Base-by-base conservation (phyloP, 2,888 invertebrate species). In the Melanophora roralis region DNA sequence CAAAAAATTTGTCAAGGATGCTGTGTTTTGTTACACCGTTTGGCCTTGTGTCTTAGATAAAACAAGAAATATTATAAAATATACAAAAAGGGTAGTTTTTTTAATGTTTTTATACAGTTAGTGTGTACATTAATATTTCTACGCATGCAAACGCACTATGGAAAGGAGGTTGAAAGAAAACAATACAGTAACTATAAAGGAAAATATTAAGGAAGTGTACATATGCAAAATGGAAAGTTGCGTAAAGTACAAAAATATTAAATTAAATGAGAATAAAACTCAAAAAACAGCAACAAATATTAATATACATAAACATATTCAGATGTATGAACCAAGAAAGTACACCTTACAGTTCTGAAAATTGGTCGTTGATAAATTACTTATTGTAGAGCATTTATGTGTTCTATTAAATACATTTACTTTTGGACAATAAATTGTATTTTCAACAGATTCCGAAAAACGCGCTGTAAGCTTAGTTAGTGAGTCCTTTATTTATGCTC, bases 21-120 rank as follows among this genome's bases (percentile, higher is more conserved):
- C 77, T 76, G 71, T 8, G 43, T 67, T 62, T 49, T 19, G 68
- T 27, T 14, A 36, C 59, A 71, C 69, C 11, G 69, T 71, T 34
- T 40, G 36, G 55, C 16, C 27, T 73, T 38, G 55, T 60, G 75
- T 69, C 71, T 78, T 49, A 81, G 76, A 75, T 79, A 81, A 79
- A 82, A 74, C 73, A 43, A 51, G 32, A 36, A 53, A 53, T 19
- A 74, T 80, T 82, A 81, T 79, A 47, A 43, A 55, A 12, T 14
- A 23, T 80, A 76, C 81, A 65, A 81, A 83, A 83, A 83, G 84
- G 84, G 82, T 83, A 82, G 82, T 83, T 84, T 81, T 81, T 76
- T 73, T 81, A 80, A 82, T 82, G 78, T 79, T 77, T 80, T 38
- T 67, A 78, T 5, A 76, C 53, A 64, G 45, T 72, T 64, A 34